Base-by-base conservation (phyloP, 1,140 invertebrate genomes). In the Copidosoma floridanum region DNA sequence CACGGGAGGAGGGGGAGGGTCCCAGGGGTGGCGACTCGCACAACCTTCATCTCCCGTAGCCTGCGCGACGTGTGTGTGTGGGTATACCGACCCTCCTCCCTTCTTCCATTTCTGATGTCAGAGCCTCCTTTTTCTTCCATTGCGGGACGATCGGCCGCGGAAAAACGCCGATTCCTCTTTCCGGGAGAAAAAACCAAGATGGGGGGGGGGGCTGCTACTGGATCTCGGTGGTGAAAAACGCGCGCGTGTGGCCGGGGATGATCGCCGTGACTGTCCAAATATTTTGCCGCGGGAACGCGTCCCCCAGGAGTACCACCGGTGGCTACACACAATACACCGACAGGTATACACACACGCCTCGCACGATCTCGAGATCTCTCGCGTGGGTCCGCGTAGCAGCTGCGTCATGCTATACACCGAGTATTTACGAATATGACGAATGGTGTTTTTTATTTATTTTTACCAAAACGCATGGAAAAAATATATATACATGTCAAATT, bases 1-100 rank as follows among this genome's bases (percentile, higher is more conserved):
- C n/a, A n/a, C n/a, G n/a, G n/a, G n/a, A n/a, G n/a, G n/a, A n/a
- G 70, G 71, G 72, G 76, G 73, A 69, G 66, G 64, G 72, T 78
- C 77, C 77, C 78, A 69, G 50, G 76, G 75, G 78, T 71, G 65
- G 68, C 52, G 68, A 68, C 68, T 75, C 71, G 71, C 69, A 76
- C 73, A 77, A 76, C 76, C 72, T 74, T 72, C 71, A 69, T 71
- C 65, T 69, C 72, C 3, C 23, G 8, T 2, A n/a, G n/a, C n/a
- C n/a, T n/a, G n/a, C n/a, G n/a, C n/a, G n/a, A n/a, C n/a, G n/a
- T n/a, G n/a, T n/a, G n/a, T n/a, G n/a, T n/a, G n/a, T n/a, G n/a
- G n/a, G n/a, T n/a, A 16, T 48, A 12, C 16, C 47, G 3, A 24
- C 40, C 68, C 64, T 71, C 56, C 67, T 62, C 65, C 61, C 56